Base-by-base conservation (phyloP, 2,113 vertebrate genomes). In the Columbina picui region DNA sequence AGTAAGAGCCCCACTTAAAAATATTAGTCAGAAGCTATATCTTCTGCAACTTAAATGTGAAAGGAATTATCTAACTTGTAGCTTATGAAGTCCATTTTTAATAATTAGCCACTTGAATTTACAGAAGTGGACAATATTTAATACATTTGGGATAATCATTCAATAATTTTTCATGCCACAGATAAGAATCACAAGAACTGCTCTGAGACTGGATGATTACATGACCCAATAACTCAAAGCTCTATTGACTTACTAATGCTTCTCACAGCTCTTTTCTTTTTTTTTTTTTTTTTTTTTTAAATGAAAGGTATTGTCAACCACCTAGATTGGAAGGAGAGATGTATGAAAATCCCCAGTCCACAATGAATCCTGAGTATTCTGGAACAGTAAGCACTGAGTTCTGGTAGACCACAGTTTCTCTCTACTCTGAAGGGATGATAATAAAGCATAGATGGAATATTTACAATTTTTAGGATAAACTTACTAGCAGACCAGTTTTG, bases 401-500 rank as follows among this genome's bases (percentile, higher is more conserved):
- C 68, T 92, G 47, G 75, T 78, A 78, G 52, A 91, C 27, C 39
- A 45, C 55, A 79, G 59, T 36, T 36, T 79, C 74, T 93, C 63
- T 78, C 90, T 70, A 80, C 45, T 61, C 56, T 85, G 68, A 92
- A 96, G 94, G 69, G 80, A 76, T 84, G 52, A 50, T 27, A 70
- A 60, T 36, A 82, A 59, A 87, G 83, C 79, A 86, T 29, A 92
- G 69, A 19, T 84, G 39, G 59, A 95, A 86, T 80, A 95, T 89
- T 95, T 96, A 97, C 56, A 95, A 56, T 84, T 92, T 88, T 89
- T 67, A 73, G 25, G 49, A 83, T 73, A 91, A 86, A 87, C 55
- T 77, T 63, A 68, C 67, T 56, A 90, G 76, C 84, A 97, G 96
- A 91, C 65, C 80, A 94, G 69, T 92, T 97, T 93, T 91, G 16